Evolutionary conservation across 1,140 invertebrate genomes (phyloP), one percentile per base, ranked within the genome.

Genomic region (Microplitis demolitor): DNA sequence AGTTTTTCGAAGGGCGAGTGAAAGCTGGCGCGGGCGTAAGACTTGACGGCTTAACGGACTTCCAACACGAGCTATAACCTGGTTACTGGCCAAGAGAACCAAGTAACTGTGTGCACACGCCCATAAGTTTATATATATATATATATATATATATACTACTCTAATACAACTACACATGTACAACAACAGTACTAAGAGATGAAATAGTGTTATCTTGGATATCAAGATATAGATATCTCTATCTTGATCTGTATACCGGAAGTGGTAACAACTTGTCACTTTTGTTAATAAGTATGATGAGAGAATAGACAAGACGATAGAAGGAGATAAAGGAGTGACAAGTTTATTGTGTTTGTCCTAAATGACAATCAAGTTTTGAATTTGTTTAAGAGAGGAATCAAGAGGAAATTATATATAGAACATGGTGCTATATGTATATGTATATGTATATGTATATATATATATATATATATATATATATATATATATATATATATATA

Each of bases 21-120:
- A 66, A 66, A 66, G 63, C 63, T 33, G 33, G 63, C 63, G 63
- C 63, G 63, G 63, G 63, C 63, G 63, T 66, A 33, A 24, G 16
- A 50, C 39, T 66, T 51, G 39, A 66, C 31, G 63, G 37, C 45
- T 53, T 66, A 66, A 51, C 63, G 16, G 39, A 35, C 63, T 66
- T 39, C 14, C 45, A n/a, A 31, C n/a, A 31, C 14, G 31, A 56
- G 16, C n/a, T 62, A n/a, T 62, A 62, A 62, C 60, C 60, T 37
- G 60, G 34, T 62, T 62, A n/a, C 31, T 5, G 14, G 9, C 56
- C 24, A 58, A 58, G 56, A 58, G 24, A 24, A 11, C 9, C 16
- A 16, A 24, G 16, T 16, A 58, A 24, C 56, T 4, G 24, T 1
- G 53, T 31, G 56, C 56, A 58, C 56, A 58, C 56, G 56, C 56